Evolutionary conservation across 2,888 invertebrate species (phyloP).

Genomic region (Drosophila nigricruria): DNA sequence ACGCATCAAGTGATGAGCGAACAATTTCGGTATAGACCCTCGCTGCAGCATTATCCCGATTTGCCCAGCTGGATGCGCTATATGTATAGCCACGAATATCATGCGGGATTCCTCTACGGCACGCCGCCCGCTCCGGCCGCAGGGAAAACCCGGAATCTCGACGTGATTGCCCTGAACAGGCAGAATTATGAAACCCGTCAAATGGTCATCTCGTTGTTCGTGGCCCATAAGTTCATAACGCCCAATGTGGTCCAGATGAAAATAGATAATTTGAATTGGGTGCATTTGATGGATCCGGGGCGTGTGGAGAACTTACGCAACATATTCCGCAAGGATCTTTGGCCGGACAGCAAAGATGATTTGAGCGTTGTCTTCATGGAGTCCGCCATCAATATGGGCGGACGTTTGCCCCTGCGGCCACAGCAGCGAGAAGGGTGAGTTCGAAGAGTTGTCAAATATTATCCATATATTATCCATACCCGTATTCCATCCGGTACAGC

Average conservation of each 20-base stretch:
- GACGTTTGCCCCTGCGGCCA: constrained; percentile 92
- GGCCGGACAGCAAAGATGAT: constrained; percentile 91
- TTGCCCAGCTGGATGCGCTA: constrained; percentile 94
- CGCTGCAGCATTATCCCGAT: constrained; percentile 92
- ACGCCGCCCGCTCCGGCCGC: constrained; percentile 90
- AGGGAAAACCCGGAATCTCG: constrained; percentile 87
- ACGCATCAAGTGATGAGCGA: constrained; percentile 86
- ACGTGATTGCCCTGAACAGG: constrained; percentile 91
- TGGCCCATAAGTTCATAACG: constrained; percentile 89
- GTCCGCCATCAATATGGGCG: constrained; percentile 94
- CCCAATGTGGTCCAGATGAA: constrained; percentile 93
- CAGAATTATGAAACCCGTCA: constrained; percentile 91
- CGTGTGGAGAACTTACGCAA: constrained; percentile 91
- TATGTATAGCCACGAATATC: constrained; percentile 91
- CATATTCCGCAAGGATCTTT: constrained; percentile 91
- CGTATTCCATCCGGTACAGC: constrained; percentile 78
- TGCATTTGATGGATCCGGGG: constrained; percentile 92
- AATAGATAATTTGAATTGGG: constrained; percentile 95
- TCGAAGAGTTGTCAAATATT: neutral
- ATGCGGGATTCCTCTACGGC: constrained; percentile 93
- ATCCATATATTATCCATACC: neutral
- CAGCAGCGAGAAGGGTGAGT: constrained; percentile 92
- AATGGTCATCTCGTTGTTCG: constrained; percentile 88
- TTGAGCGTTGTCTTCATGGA: constrained; percentile 93
- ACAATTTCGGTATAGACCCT: constrained; percentile 88